Evolutionary conservation across 1,140 invertebrate species (phyloP).

Genomic region (Anadara kagoshimensis): DNA sequence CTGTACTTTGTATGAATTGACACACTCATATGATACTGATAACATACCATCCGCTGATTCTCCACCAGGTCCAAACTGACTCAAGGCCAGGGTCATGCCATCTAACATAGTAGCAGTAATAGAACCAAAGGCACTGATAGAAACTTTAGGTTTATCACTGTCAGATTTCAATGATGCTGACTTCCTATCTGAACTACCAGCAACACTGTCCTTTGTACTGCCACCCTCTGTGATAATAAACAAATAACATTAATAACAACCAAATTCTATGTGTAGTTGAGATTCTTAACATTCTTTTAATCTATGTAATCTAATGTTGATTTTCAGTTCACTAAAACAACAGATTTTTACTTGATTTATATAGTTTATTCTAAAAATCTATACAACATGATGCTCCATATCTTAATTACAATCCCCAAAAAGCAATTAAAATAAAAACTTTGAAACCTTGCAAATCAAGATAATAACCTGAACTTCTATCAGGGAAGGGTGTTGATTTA

Average conservation of each 20-base stretch:
- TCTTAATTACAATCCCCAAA: no score
- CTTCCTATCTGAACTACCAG: slow-evolving; percentile 34
- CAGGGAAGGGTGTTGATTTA: no score
- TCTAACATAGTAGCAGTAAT: slow-evolving; percentile 65
- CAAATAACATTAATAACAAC: not conserved
- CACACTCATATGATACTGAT: not conserved
- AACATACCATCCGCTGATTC: slow-evolving; percentile 52
- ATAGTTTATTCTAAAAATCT: no score
- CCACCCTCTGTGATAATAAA: slow-evolving; percentile 3
- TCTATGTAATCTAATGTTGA: not conserved
- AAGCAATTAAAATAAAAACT: no score
- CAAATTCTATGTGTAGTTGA: no score
- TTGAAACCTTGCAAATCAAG: no score
- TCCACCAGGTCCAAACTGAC: slow-evolving; percentile 67
- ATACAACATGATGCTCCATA: no score
- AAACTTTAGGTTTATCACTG: slow-evolving; percentile 33
- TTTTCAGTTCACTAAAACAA: no score
- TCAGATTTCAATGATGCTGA: slow-evolving; percentile 23
- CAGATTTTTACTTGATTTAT: no score
- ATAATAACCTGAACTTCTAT: no score
- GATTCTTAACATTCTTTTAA: no score
- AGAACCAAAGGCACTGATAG: slow-evolving; percentile 70
- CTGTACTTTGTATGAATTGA: no score
- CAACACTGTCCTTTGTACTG: slow-evolving; percentile 25
- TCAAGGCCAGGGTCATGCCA: slow-evolving; percentile 70